These are phyloP conservation scores for Lasioglossum leucozonium DNA, from an alignment of 2,888 invertebrate species.

Conservation along the genomic window DNA sequence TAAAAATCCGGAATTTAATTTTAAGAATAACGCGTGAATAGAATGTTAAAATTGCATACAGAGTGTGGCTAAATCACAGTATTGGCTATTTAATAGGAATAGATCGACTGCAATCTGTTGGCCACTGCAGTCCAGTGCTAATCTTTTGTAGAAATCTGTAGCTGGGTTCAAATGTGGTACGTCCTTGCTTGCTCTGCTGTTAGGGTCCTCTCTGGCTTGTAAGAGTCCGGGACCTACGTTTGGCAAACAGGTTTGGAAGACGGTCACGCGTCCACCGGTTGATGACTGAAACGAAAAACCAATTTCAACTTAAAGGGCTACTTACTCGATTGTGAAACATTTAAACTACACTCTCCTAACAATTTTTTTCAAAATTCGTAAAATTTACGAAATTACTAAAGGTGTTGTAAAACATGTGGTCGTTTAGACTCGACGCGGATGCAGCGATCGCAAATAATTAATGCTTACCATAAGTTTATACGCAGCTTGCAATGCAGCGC, in stretches of 20 bases:
- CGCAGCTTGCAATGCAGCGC: slow-evolving; percentile 96
- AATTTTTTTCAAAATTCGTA: neutral
- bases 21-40: neutral
- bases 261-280: slow-evolving; percentile 97
- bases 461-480: slow-evolving; percentile 92
- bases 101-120: slow-evolving; percentile 98
- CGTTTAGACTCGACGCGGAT: too few relatives aligned
- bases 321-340: neutral
- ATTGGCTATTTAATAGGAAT: slow-evolving; percentile 96
- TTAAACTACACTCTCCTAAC: too few relatives aligned
- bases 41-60: slow-evolving; percentile 85
- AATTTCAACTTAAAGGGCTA: neutral
- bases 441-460: too few relatives aligned
- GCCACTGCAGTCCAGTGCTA: slow-evolving; percentile 98
- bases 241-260: slow-evolving; percentile 96
- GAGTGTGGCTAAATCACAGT: slow-evolving; percentile 96
- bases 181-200: slow-evolving; percentile 92
- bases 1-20: neutral
- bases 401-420: too few relatives aligned
- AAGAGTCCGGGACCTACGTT: slow-evolving; percentile 95
- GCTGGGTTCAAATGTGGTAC: slow-evolving; percentile 96
- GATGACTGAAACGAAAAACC: slow-evolving; percentile 87
- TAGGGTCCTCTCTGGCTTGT: slow-evolving; percentile 92
- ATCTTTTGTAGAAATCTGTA: slow-evolving; percentile 98
- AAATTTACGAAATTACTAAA: neutral